Base-by-base conservation (phyloP, 2,888 invertebrate species). In the Rhodophaea formosa region DNA sequence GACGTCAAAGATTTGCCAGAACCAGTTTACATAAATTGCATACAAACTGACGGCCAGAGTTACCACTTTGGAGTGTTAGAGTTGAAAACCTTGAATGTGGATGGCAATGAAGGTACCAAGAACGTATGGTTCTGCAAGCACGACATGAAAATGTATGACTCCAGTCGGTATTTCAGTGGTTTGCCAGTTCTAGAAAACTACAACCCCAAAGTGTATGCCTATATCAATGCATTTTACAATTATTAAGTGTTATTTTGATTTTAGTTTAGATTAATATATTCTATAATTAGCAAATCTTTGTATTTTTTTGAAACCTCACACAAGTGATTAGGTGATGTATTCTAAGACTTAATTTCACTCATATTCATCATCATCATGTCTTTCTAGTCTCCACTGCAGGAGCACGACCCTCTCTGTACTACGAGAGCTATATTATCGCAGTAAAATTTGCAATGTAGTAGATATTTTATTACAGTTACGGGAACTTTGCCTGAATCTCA, bases 51-150 rank as follows among this genome's bases (percentile, higher is more conserved):
- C 77, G 95, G 97, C 0, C 90, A 93, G 66, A 85, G 91, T 44
- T 96, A 96, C 76, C 95, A 97, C 76, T 97, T 98, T 77, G 95
- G 95, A 5, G 93, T 97, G 15, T 93, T 96, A 59, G 97, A 98
- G 84, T 88, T 98, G 12, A 97, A 97, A 72, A 96, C 96, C 0
- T 85, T 97, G 39, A 93, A 96, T 80, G 82, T 96, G 2, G 78
- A 89, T 72, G 92, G 93, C 0, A 77, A 71, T 12, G 89, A 92
- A 23, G 93, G 93, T 29, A 80, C 91, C 0, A 96, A 94, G 77
- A 98, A 98, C 84, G 92, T 95, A 65, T 96, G 96, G 93, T 98
- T 96, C 93, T 93, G 93, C 71, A 92, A 93, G 53, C 93, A 94
- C 16, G 82, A 91, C 64, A 83, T 95, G 54, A 85, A 93, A 64